Base-by-base conservation (phyloP, 2,888 invertebrate species). In the Chalcosyrphus nemorum region DNA sequence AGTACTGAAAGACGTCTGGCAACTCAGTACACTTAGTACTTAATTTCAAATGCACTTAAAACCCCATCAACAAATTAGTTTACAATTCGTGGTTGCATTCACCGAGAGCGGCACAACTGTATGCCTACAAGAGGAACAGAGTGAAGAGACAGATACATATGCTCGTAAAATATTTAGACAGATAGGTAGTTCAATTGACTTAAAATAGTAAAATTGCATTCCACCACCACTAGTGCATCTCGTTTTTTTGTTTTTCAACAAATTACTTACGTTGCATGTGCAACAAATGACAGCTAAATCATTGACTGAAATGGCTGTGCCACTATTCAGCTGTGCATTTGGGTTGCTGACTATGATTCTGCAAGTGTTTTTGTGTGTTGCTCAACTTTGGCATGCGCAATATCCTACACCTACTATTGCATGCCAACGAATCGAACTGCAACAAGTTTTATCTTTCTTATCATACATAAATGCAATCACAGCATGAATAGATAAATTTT, bases 311-410 rank as follows among this genome's bases (percentile, higher is more conserved):
- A 56, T 24, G 47, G 57, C 68, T 68, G 3, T 0, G n/a, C n/a
- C n/a, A n/a, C 13, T 21, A 41, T 29, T 72, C 72, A 72, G 71
- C 59, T 29, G 1, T 9, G 6, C 41, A 41, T 19, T 29, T 21
- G 3, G 41, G 61, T 61, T 13, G 61, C 72, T 72, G 72, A 61
- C 47, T 61, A 24, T 61, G 59, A 52, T 17, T 11, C 29, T 54
- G 17, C 38, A n/a, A n/a, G n/a, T n/a, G n/a, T n/a, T n/a, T n/a
- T 27, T 68, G 54, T 29, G 35, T 35, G n/a, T 71, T 35, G 19
- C 19, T 9, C 17, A 32, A 45, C 11, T 19, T 50, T 21, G 74
- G 63, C 74, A 54, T 74, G 74, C 74, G 74, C 74, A 63, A 15
- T 63, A 15, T 41, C 35, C 24, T 15, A 41, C 27, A 32, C 29